phyloP scores from a whole-genome alignment of 1,140 invertebrate species.

The Cotesia typhae region DNA sequence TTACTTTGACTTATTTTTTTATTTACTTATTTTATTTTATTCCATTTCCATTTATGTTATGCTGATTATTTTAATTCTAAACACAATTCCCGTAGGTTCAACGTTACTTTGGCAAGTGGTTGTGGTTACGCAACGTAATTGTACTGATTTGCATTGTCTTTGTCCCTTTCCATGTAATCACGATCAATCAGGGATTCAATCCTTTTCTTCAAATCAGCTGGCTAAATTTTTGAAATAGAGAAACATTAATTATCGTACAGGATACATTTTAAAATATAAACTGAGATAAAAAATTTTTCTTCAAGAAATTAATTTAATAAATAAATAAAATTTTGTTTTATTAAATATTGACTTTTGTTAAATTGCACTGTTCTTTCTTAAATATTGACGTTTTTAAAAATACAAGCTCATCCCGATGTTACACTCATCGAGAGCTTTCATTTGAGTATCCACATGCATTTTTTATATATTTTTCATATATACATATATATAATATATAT shows the following conservation, averaged over 20 bases:
- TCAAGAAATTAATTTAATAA: background rate
- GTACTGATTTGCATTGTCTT: constrained; percentile 97
- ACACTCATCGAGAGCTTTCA: no score
- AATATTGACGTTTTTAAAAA: no score
- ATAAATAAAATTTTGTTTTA: no score
- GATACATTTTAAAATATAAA: no score
- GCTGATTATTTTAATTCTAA: background rate
- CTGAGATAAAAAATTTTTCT: background rate
- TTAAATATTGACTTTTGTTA: no score
- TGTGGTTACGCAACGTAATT: constrained; percentile 93
- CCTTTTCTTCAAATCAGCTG: constrained; percentile 95
- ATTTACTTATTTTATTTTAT: background rate
- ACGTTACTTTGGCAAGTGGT: constrained; percentile 59
- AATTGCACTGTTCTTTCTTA: no score
- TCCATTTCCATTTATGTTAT: constrained; percentile 5
- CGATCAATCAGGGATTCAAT: constrained; percentile 98
- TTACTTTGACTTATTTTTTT: constrained; percentile 1
- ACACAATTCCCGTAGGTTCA: constrained; percentile 36
- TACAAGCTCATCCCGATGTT: no score
- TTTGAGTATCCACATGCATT: no score
- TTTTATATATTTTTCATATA: no score
- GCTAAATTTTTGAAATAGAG: constrained; percentile 67
- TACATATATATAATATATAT: no score
- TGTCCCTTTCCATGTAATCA: constrained; percentile 98
- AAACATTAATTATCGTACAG: no score